Evolutionary conservation across 2,888 invertebrate genomes (phyloP), one percentile per base, ranked within the genome.

Genomic region (Melieria crassipennis): DNA sequence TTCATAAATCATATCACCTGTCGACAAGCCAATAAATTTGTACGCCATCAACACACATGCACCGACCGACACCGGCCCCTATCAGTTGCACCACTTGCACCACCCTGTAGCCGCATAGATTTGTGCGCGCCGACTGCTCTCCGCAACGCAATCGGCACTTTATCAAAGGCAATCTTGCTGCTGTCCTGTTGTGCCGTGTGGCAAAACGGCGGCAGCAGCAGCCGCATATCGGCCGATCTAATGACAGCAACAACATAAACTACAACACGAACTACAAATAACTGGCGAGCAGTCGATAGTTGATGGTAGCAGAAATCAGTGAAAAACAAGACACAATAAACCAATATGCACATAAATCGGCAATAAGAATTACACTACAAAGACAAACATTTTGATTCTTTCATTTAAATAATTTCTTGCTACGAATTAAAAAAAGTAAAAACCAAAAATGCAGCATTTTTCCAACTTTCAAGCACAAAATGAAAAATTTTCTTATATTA

Each of bases 1-100:
- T 80, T 80, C 83, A 85, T 85, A 84, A 85, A 85, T 85, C 84
- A 85, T 81, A 81, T 82, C 82, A 83, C 82, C 83, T 84, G 82
- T 81, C 81, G 77, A 78, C 80, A 80, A 81, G 80, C 80, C 80
- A 79, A 80, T 78, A 80, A 81, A 81, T 80, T 82, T 69, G 67
- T 73, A 65, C 70, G 67, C 60, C 48, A 65, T 57, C 56, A 62
- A 69, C 69, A 70, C 62, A 70, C 48, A 65, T 62, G 45, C 42
- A 52, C 61, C 7, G n/a, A 61, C 42, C 11, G 52, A 13, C 13
- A 52, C 7, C 5, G 10, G 52, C 52, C 45, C 47, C 48, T 42
- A 66, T 13, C 46, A 6, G 13, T n/a, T n/a, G n/a, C n/a, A n/a
- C 5, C 4, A 50, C 11, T 50, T 48, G 48, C 30, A 52, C 56